Evolutionary conservation across 2,888 invertebrate genomes (phyloP).

Genomic region (Microctonus brassicae): DNA sequence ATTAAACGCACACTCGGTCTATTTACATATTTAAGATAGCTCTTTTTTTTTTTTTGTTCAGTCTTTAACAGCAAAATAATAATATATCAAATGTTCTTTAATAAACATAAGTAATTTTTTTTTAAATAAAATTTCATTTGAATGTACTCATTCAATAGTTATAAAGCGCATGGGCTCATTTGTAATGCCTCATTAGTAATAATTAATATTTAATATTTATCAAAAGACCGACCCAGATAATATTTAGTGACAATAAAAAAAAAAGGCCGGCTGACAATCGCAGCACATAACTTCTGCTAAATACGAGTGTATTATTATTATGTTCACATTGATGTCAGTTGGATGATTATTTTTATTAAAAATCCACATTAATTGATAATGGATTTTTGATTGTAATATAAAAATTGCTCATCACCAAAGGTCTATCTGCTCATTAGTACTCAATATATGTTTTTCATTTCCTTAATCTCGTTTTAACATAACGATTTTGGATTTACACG

Average conservation of each 20-base stretch:
- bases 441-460: background rate
- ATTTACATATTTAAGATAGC: constrained; percentile 27
- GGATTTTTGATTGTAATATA: background rate
- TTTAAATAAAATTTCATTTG: background rate
- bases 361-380: background rate
- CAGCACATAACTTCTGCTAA: background rate
- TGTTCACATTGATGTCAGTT: background rate
- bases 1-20: constrained; percentile 9
- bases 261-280: background rate
- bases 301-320: background rate
- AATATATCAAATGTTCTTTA: background rate
- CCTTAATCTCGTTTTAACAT: background rate
- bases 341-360: background rate
- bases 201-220: background rate
- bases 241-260: background rate
- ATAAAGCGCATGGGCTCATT: background rate
- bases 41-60: constrained; percentile 27
- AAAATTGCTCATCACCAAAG: background rate
- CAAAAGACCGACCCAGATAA: background rate
- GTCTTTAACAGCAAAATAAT: constrained; percentile 27
- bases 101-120: background rate
- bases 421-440: background rate
- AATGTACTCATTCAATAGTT: background rate
- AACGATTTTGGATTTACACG: background rate
- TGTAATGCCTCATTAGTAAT: background rate